These are phyloP conservation scores for Pristionchus exspectatus DNA, from an alignment of 2,888 invertebrate species.

Conservation along the genomic window DNA sequence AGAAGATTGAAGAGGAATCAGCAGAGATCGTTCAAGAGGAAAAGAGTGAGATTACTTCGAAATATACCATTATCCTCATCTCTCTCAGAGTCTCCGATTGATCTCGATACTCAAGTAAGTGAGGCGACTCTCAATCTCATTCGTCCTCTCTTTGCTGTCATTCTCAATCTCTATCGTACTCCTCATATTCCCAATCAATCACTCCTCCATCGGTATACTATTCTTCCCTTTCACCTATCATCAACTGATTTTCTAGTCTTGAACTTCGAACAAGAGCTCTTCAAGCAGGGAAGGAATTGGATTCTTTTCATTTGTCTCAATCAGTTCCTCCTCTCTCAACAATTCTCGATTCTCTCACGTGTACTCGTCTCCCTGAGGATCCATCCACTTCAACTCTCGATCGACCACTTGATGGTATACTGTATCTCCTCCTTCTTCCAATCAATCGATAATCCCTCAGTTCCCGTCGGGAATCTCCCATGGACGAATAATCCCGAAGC, in stretches of 20 bases:
- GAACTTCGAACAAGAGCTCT: slow-evolving; percentile 49
- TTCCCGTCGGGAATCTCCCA: slow-evolving; percentile 63
- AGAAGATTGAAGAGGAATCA: not conserved
- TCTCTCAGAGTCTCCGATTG: not conserved
- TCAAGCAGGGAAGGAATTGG: not conserved
- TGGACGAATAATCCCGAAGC: slow-evolving; percentile 56
- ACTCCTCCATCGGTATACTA: slow-evolving; percentile 61
- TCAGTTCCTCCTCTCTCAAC: slow-evolving; percentile 59
- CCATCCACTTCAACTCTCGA: slow-evolving; percentile 50
- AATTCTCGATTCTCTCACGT: slow-evolving; percentile 57
- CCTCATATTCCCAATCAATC: slow-evolving; percentile 69
- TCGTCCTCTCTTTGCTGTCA: slow-evolving; percentile 63
- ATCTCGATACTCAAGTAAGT: slow-evolving; percentile 49
- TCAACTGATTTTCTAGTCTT: slow-evolving; percentile 21
- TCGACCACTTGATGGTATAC: slow-evolving; percentile 53
- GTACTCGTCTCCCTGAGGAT: slow-evolving; percentile 50
- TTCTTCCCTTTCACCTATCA: not conserved
- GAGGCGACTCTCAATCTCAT: slow-evolving; percentile 66
- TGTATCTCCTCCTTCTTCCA: not conserved
- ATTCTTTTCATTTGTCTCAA: slow-evolving; percentile 39
- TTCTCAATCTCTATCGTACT: slow-evolving; percentile 65
- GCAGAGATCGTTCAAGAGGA: not conserved
- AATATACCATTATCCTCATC: not conserved
- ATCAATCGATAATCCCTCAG: slow-evolving; percentile 54
- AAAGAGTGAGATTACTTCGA: not conserved